Evolutionary conservation across 2,888 invertebrate genomes (phyloP).

Genomic region (Lasioglossum leucozonium): DNA sequence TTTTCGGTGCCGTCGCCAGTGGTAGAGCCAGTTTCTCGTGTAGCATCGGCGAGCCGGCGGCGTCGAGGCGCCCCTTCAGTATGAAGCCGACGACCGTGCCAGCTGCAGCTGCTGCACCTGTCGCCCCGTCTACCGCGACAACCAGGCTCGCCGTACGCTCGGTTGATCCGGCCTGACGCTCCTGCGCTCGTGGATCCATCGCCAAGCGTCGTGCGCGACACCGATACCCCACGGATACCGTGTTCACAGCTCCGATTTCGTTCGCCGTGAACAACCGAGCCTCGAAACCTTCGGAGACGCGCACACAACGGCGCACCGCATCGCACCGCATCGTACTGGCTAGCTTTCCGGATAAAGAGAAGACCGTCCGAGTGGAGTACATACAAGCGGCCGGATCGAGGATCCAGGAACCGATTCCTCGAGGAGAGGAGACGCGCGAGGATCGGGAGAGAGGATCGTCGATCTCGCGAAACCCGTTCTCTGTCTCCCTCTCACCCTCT

Average conservation of each 20-base stretch:
- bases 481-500: conserved; percentile 18
- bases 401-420: conserved; percentile 21
- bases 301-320: neutral
- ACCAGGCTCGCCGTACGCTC: conserved; percentile 30
- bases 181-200: conserved; percentile 5
- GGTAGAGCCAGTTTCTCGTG: conserved; percentile 76
- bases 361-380: conserved; percentile 21
- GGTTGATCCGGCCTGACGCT: conserved; percentile 25
- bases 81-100: conserved; percentile 82
- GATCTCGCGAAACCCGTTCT: conserved; percentile 41
- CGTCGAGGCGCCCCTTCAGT: conserved; percentile 78
- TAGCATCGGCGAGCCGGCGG: conserved; percentile 71
- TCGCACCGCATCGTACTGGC: neutral
- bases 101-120: conserved; percentile 76
- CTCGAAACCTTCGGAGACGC: neutral
- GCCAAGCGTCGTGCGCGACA: conserved; percentile 21
- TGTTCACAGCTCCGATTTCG: conserved; percentile 54
- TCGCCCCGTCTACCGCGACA: conserved; percentile 57
- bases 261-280: conserved; percentile 18
- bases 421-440: conserved; percentile 6
- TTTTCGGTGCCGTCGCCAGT: conserved; percentile 68
- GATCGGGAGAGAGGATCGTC: conserved; percentile 5
- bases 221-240: conserved; percentile 51
- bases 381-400: conserved; percentile 4
- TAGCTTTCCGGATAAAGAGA: conserved; percentile 14